These are phyloP conservation scores for Antennarius maculatus DNA, from an alignment of 2,797 vertebrate genomes.

Conservation along the genomic window DNA sequence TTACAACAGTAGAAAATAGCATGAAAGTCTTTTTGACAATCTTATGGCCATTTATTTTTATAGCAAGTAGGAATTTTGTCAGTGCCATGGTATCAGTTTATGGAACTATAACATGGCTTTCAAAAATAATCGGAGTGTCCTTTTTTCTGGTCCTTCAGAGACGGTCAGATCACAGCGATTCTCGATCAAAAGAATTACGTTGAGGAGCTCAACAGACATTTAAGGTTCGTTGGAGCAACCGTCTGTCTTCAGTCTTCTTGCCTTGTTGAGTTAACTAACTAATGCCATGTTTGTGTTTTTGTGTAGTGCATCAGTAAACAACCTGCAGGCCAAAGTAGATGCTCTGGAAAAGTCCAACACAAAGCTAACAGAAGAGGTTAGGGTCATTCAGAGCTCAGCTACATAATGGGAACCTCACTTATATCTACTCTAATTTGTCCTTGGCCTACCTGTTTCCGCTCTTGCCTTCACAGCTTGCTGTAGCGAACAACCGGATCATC, in stretches of 20 bases:
- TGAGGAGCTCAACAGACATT: conserved; percentile 98
- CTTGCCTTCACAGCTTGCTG: conserved; percentile 86
- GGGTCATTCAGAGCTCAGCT: conserved; percentile 26
- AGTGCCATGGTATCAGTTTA: no score
- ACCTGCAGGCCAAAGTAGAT: conserved; percentile 97
- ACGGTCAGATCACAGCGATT: conserved; percentile 98
- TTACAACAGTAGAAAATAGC: no score
- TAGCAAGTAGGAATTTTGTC: no score
- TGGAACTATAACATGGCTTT: no score
- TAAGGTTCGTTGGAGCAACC: conserved; percentile 81
- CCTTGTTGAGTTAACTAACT: not conserved
- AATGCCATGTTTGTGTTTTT: conserved; percentile 24
- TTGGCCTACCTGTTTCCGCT: not conserved
- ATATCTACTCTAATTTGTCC: not conserved
- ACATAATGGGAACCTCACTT: not conserved
- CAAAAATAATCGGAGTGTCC: no score
- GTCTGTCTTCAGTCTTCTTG: not conserved
- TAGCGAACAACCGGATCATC: conserved; percentile 98
- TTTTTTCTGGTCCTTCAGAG: conserved; percentile 68
- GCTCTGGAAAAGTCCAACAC: conserved; percentile 98
- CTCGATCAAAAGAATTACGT: conserved; percentile 99
- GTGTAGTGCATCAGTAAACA: conserved; percentile 94
- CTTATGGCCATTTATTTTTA: no score
- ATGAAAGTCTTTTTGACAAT: no score
- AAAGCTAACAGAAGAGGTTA: conserved; percentile 96